phyloP scores from a whole-genome alignment of 2,113 vertebrate genomes.

The Connochaetes taurinus region DNA sequence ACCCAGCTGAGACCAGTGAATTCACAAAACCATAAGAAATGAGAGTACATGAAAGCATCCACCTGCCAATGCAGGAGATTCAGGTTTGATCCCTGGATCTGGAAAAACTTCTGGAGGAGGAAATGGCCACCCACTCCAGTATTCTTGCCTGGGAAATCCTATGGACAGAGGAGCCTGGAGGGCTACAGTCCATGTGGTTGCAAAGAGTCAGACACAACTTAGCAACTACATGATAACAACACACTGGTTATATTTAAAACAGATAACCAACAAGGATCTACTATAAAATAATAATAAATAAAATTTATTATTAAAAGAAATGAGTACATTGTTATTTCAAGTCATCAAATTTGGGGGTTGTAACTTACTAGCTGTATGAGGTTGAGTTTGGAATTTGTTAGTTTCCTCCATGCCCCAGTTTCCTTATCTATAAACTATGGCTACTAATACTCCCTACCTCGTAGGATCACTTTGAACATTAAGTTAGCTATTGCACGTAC shows the following conservation, averaged over 20 bases:
- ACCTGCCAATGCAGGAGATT: background rate
- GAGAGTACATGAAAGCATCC: background rate
- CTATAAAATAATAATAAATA: background rate
- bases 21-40: background rate
- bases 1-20: background rate
- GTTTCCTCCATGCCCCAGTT: background rate
- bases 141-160: background rate
- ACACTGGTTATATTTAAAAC: background rate
- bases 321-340: background rate
- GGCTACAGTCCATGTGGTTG: background rate
- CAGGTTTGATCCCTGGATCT: background rate
- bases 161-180: background rate
- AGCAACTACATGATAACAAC: background rate
- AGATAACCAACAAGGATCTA: background rate
- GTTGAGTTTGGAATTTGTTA: background rate
- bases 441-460: background rate
- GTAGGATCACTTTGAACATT: background rate
- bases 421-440: background rate
- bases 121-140: background rate
- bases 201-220: background rate
- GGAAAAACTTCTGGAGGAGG: background rate
- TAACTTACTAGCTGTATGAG: background rate
- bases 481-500: background rate
- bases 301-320: background rate
- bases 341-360: background rate